Conservation (phyloP, 2,797 vertebrate genomes). For the Spinibarbus caldwelli region DNA sequence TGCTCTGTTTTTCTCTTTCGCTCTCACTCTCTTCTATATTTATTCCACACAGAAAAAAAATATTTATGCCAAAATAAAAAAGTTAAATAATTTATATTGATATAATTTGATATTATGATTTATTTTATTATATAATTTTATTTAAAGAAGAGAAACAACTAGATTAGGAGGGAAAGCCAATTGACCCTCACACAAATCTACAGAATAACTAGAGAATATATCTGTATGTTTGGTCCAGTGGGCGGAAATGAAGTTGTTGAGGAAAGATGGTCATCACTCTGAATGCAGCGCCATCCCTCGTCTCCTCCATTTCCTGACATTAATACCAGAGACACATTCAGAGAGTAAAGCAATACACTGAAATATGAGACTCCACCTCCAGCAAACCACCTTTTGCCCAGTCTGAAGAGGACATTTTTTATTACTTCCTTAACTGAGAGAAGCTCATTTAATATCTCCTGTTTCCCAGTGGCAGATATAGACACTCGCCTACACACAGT, state of each 20-base stretch:
- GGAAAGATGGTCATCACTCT: constrained; percentile 32
- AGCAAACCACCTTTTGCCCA: constrained; percentile 24
- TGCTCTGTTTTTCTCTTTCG: not conserved
- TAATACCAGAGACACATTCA: constrained; percentile 15
- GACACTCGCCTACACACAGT: constrained; percentile 6
- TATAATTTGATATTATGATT: no score
- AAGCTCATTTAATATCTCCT: constrained; percentile 33
- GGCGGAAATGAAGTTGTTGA: not conserved
- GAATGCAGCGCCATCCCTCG: constrained; percentile 42
- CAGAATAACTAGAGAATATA: not conserved
- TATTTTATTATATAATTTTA: no score
- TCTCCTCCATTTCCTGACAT: constrained; percentile 38
- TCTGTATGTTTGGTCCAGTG: constrained; percentile 8
- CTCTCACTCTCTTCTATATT: not conserved
- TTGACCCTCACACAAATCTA: no score
- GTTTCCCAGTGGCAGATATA: constrained; percentile 12
- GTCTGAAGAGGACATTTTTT: constrained; percentile 32
- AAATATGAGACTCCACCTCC: constrained; percentile 20
- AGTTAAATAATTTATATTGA: not conserved
- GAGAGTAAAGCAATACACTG: constrained; percentile 34
- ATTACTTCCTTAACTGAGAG: constrained; percentile 33
- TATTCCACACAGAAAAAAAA: not conserved
- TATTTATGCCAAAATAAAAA: not conserved
- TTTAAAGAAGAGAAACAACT: not conserved
- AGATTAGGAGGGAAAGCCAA: not conserved